phyloP scores from a whole-genome alignment of 2,797 vertebrate species.

The Pipistrellus pygmaeus region DNA sequence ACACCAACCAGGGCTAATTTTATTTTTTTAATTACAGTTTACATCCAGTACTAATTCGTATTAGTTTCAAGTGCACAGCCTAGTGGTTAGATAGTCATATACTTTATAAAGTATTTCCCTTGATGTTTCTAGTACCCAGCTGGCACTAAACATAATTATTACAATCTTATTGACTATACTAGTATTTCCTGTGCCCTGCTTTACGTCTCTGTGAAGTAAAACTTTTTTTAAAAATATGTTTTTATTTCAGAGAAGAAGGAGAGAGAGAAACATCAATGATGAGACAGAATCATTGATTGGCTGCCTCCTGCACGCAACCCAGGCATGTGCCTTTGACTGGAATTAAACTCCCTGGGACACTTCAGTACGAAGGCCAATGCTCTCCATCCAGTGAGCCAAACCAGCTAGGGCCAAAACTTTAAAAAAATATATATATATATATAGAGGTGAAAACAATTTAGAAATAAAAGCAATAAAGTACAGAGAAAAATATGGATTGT shows the following conservation, averaged over 20 bases:
- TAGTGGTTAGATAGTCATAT: neutral
- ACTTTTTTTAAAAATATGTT: neutral
- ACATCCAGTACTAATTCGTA: neutral
- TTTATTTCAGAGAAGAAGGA: too few relatives aligned
- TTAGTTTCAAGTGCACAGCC: neutral
- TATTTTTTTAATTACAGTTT: neutral
- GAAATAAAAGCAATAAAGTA: constrained; percentile 47
- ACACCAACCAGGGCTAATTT: neutral
- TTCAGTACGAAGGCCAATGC: too few relatives aligned
- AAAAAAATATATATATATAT: too few relatives aligned
- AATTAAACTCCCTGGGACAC: too few relatives aligned
- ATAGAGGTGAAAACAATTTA: neutral
- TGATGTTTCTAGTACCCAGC: neutral
- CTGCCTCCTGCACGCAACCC: too few relatives aligned
- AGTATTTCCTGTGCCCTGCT: neutral
- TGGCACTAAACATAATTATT: neutral
- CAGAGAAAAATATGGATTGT: neutral
- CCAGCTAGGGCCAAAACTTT: too few relatives aligned
- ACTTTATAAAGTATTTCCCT: neutral
- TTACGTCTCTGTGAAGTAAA: neutral
- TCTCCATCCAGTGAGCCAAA: too few relatives aligned
- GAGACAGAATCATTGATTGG: too few relatives aligned
- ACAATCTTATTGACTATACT: neutral
- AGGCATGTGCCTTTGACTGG: too few relatives aligned
- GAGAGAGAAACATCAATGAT: too few relatives aligned